These are phyloP conservation scores for Halcyon senegalensis DNA, from an alignment of 2,113 vertebrate species.

Conservation along the genomic window DNA sequence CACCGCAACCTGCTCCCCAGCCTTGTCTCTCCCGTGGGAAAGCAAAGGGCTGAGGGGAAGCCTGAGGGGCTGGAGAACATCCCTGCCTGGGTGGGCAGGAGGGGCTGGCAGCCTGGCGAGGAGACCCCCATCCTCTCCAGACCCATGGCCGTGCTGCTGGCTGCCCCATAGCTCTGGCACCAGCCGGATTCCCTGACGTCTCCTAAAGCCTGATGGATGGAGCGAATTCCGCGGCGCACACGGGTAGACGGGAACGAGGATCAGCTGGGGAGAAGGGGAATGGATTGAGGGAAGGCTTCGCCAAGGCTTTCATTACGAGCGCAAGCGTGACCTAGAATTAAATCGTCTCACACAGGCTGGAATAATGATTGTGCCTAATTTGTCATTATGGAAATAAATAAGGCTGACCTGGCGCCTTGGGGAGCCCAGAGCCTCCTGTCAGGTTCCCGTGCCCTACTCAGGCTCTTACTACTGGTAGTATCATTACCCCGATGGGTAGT, in stretches of 20 bases:
- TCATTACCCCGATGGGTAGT: background rate
- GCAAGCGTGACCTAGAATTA: constrained; percentile 62
- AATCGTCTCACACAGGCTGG: constrained; percentile 60
- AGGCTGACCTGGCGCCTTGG: constrained; percentile 49
- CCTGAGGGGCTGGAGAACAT: background rate
- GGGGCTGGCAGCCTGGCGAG: background rate
- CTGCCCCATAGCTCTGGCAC: background rate
- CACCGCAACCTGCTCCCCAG: background rate
- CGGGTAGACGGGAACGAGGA: background rate
- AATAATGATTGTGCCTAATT: constrained; percentile 62
- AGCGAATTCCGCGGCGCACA: background rate
- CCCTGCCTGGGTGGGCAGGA: background rate
- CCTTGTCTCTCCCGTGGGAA: background rate
- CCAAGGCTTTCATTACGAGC: constrained; percentile 67
- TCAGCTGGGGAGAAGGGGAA: constrained; percentile 51
- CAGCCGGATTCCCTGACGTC: background rate
- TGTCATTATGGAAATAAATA: constrained; percentile 62
- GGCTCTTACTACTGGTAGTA: constrained; percentile 12
- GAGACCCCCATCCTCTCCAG: background rate
- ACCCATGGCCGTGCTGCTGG: background rate
- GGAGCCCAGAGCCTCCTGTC: constrained; percentile 25
- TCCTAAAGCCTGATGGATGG: constrained; percentile 27
- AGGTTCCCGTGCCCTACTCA: background rate
- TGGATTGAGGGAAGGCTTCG: constrained; percentile 58
- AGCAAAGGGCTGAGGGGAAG: background rate